These are phyloP conservation scores for Myotis myotis DNA, from an alignment of 2,797 vertebrate species.

Conservation along the genomic window DNA sequence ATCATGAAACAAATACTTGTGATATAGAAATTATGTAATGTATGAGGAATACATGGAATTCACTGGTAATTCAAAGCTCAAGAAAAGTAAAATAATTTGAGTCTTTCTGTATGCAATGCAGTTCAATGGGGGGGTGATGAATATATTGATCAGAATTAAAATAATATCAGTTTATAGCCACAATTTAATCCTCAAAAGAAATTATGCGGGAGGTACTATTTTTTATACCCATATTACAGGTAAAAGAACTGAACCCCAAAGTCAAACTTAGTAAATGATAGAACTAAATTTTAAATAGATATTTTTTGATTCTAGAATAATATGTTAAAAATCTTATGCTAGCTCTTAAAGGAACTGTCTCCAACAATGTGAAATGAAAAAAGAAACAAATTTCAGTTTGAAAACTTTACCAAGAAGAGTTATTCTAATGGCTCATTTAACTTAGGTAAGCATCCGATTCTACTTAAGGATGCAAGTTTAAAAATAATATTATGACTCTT, in stretches of 20 bases:
- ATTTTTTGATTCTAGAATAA: background rate
- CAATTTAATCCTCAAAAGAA: slow-evolving; percentile 10
- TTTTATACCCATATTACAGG: background rate
- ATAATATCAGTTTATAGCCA: background rate
- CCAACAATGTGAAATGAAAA: slow-evolving; percentile 41
- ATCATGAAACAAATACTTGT: background rate
- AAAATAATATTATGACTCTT: background rate
- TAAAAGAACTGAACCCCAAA: background rate
- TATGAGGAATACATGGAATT: background rate
- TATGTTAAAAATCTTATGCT: slow-evolving; percentile 12
- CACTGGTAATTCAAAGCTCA: slow-evolving; percentile 6
- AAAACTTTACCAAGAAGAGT: background rate
- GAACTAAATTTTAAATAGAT: background rate
- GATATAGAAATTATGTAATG: background rate
- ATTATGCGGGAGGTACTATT: background rate
- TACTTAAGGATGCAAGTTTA: slow-evolving; percentile 7
- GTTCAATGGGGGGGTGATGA: background rate
- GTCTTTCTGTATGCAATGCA: background rate
- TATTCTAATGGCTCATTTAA: background rate
- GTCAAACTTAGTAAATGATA: slow-evolving; percentile 1
- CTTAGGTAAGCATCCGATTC: slow-evolving; percentile 5
- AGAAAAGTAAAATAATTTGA: slow-evolving; percentile 16
- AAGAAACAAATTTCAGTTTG: background rate
- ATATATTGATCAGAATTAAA: slow-evolving; percentile 32
- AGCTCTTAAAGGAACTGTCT: background rate